Conservation (phyloP, 2,888 invertebrate genomes). For the Trissolcus brochymenae region DNA sequence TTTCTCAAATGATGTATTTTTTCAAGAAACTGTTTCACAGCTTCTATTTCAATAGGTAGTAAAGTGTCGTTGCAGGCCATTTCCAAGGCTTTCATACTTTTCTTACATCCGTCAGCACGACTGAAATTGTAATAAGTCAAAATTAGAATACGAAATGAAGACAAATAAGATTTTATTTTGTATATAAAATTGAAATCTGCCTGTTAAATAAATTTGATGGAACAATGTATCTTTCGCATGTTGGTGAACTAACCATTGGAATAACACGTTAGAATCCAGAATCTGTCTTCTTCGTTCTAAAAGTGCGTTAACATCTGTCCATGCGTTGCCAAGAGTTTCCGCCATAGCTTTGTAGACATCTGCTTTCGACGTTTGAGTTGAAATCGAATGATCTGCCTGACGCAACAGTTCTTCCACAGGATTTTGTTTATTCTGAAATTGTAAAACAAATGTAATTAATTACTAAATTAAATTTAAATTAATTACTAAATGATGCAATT, state of each 20-base stretch:
- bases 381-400: slow-evolving; percentile 90
- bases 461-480: not conserved
- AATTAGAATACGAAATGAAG: not conserved
- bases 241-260: slow-evolving; percentile 79
- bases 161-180: not conserved
- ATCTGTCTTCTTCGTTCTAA: slow-evolving; percentile 87
- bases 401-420: slow-evolving; percentile 91
- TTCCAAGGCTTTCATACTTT: slow-evolving; percentile 83
- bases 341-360: slow-evolving; percentile 94
- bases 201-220: not conserved
- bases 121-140: slow-evolving; percentile 68
- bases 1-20: slow-evolving; percentile 85
- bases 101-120: slow-evolving; percentile 83
- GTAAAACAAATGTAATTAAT: not conserved
- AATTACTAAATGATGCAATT: not conserved
- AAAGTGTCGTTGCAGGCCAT: slow-evolving; percentile 82
- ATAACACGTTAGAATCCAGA: slow-evolving; percentile 86
- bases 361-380: slow-evolving; percentile 84
- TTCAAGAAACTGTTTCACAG: slow-evolving; percentile 83
- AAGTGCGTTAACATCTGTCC: slow-evolving; percentile 89
- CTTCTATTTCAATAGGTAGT: slow-evolving; percentile 84
- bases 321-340: slow-evolving; percentile 84
- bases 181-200: not conserved
- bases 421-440: slow-evolving; percentile 87
- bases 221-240: not conserved